Conservation (phyloP, 2,888 invertebrate species). For the Cyaniris semiargus region DNA sequence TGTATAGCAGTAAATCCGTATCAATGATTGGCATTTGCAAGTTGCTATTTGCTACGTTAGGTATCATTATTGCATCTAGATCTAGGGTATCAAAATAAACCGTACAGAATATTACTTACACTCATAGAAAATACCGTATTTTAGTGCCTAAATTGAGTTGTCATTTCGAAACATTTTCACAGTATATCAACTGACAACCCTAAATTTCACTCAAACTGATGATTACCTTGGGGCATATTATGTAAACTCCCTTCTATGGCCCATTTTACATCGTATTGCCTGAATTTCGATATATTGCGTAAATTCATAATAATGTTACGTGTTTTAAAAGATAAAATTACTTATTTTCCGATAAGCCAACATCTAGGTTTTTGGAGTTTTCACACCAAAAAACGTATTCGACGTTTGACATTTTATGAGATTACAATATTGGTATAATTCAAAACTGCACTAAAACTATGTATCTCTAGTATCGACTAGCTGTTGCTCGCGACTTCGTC, state of each 20-base stretch:
- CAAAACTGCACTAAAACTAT: too few species aligned
- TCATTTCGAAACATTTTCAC: background rate
- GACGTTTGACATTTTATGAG: too few species aligned
- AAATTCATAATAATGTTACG: background rate
- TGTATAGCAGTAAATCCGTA: too few species aligned
- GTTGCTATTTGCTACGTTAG: too few species aligned
- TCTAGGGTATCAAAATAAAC: too few species aligned
- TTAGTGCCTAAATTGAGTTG: background rate
- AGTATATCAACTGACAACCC: background rate
- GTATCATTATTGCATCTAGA: too few species aligned
- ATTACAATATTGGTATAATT: too few species aligned
- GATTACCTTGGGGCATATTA: conserved; percentile 26
- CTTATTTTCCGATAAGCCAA: background rate
- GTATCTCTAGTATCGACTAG: too few species aligned
- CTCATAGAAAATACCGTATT: too few species aligned
- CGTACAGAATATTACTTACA: too few species aligned
- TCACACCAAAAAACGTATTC: background rate
- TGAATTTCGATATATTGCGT: conserved; percentile 12
- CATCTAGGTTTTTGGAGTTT: background rate
- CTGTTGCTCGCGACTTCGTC: too few species aligned
- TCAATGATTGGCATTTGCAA: too few species aligned
- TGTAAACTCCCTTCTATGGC: conserved; percentile 31
- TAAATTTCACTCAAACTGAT: conserved; percentile 27
- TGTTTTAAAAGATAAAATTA: background rate
- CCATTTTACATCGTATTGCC: conserved; percentile 27